Conservation (phyloP, 2,888 invertebrate genomes). For the Lithodes maja region DNA sequence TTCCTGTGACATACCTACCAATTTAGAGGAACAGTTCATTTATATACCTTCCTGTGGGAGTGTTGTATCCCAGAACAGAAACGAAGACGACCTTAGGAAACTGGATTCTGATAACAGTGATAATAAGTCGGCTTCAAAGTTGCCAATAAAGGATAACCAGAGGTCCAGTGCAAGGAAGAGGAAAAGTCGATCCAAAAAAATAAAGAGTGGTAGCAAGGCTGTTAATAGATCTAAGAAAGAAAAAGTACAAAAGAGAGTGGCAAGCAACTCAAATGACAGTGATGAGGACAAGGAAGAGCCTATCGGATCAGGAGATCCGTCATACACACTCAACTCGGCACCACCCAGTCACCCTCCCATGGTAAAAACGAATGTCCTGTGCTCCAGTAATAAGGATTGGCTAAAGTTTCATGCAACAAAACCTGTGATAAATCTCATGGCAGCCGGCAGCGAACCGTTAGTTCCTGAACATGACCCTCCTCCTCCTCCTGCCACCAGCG, state of each 20-base stretch:
- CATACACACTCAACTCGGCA: slow-evolving; percentile 1
- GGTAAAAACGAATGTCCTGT: not conserved
- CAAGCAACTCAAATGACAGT: not conserved
- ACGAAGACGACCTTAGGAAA: not conserved
- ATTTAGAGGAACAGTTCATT: too few species aligned
- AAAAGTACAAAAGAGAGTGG: not conserved
- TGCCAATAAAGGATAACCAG: not conserved
- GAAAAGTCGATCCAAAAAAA: not conserved
- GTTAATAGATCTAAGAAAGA: not conserved
- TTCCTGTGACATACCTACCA: too few species aligned
- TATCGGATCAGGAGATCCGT: not conserved
- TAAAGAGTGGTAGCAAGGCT: not conserved
- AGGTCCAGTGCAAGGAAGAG: slow-evolving; percentile 1
- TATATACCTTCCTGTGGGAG: too few species aligned
- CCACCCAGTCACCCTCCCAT: not conserved
- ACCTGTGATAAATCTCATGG: slow-evolving; percentile 24
- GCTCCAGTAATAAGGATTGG: slow-evolving; percentile 22
- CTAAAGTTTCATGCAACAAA: slow-evolving; percentile 1
- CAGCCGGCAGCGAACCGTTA: not conserved
- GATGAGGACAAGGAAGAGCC: not conserved
- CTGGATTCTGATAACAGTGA: not conserved
- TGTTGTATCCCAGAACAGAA: too few species aligned
- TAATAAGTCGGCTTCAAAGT: not conserved
- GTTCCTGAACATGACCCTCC: not conserved
- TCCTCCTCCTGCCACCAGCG: slow-evolving; percentile 18